phyloP scores from a whole-genome alignment of 2,113 vertebrate species.

The Fregetta grallaria region DNA sequence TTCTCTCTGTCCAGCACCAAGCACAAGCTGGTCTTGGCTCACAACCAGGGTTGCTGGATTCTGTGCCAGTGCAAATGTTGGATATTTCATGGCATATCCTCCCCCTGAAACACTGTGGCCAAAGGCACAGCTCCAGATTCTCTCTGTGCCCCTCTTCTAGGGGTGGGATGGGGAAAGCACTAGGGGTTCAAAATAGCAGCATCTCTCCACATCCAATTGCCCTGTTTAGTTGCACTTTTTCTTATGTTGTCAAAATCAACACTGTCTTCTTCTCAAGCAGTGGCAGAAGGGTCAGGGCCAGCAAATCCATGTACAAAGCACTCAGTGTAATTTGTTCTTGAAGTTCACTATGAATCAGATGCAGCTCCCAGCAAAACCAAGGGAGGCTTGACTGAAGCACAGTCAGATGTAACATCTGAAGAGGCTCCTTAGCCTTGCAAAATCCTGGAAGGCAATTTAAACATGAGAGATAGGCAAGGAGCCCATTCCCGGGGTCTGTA shows the following conservation, averaged over 20 bases:
- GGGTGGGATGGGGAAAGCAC: neutral
- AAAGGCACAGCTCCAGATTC: conserved; percentile 3
- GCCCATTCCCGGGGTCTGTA: neutral
- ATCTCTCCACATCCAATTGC: neutral
- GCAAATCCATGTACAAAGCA: conserved; percentile 8
- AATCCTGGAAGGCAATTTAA: conserved; percentile 54
- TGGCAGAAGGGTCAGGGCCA: neutral
- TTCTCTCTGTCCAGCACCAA: neutral
- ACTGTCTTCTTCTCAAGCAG: neutral
- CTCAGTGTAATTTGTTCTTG: conserved; percentile 20
- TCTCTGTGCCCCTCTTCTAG: neutral
- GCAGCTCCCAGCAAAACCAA: conserved; percentile 8
- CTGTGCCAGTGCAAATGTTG: neutral
- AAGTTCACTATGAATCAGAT: conserved; percentile 12
- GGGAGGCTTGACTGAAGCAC: neutral
- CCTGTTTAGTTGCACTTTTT: neutral
- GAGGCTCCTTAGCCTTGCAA: conserved; percentile 13
- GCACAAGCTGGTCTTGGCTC: neutral
- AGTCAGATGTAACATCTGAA: conserved; percentile 19
- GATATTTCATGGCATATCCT: neutral
- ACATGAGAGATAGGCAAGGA: conserved; percentile 29
- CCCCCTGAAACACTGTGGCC: neutral
- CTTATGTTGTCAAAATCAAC: neutral
- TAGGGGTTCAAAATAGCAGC: neutral
- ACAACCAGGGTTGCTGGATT: neutral